Percentiles rank a stretch among this genome's conserved stretches.
These are phyloP conservation scores for Hyalella azteca DNA, from an alignment of 2,888 invertebrate species.

Conservation along the genomic window DNA sequence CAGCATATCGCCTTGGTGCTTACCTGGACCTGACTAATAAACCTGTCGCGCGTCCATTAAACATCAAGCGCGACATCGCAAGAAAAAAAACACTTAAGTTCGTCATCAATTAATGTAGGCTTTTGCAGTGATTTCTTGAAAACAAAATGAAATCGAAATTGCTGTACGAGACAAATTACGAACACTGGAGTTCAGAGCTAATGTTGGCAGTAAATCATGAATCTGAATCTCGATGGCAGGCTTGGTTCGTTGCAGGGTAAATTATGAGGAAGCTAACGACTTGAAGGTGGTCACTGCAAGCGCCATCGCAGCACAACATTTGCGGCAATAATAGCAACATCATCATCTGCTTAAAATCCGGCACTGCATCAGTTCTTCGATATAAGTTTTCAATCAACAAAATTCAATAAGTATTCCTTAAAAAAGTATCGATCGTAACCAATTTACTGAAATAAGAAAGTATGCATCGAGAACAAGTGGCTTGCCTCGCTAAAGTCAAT, in stretches of 20 bases:
- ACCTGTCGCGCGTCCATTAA: background rate
- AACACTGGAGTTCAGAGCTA: background rate
- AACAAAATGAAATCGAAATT: slow-evolving; percentile 1
- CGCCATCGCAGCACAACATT: too few species aligned
- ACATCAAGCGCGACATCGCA: slow-evolving; percentile 3
- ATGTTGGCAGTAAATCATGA: slow-evolving; percentile 7
- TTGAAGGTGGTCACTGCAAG: background rate
- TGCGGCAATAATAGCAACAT: too few species aligned
- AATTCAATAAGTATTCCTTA: too few species aligned
- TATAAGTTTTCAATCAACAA: too few species aligned
- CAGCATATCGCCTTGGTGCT: background rate
- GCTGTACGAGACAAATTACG: background rate
- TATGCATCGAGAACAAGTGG: too few species aligned
- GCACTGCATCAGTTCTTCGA: too few species aligned
- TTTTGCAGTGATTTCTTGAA: too few species aligned
- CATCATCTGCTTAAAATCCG: too few species aligned
- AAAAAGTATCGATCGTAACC: too few species aligned
- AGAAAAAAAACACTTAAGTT: background rate
- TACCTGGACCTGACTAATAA: slow-evolving; percentile 13
- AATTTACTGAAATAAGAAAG: too few species aligned
- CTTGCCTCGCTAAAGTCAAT: too few species aligned
- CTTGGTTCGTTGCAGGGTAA: background rate
- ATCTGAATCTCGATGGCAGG: background rate
- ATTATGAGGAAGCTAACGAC: slow-evolving; percentile 13
- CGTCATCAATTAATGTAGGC: too few species aligned